A percentile compares a stretch with the other conserved stretches of the same genome.
phyloP scores from a whole-genome alignment of 2,113 vertebrate genomes.

The Epinephelus moara region DNA sequence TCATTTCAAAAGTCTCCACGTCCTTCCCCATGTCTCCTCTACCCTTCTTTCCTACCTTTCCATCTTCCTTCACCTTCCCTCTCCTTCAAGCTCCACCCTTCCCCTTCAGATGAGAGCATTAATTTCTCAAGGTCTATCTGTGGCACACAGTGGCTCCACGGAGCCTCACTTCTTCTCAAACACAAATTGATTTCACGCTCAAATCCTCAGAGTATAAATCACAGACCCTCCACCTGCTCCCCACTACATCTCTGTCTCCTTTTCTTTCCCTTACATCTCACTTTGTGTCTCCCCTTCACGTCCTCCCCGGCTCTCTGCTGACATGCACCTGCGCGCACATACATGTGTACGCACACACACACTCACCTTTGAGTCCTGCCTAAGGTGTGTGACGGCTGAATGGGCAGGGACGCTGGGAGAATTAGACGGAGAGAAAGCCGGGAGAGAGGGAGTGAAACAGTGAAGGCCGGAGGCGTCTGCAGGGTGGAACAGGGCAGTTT shows the following conservation, averaged over 20 bases:
- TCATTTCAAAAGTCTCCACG: conserved; percentile 3
- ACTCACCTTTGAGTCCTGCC: conserved; percentile 1
- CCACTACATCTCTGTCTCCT: conserved; percentile 31
- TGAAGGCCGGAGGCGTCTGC: conserved; percentile 66
- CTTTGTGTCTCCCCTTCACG: conserved; percentile 1
- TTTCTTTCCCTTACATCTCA: conserved; percentile 34
- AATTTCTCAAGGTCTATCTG: conserved; percentile 65
- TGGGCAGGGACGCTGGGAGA: conserved; percentile 30
- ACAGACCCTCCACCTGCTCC: conserved; percentile 58
- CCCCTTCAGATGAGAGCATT: conserved; percentile 51
- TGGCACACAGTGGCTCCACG: conserved; percentile 45
- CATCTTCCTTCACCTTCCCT: conserved; percentile 20
- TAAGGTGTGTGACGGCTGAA: conserved; percentile 43
- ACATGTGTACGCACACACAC: conserved; percentile 20
- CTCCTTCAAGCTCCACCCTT: conserved; percentile 31
- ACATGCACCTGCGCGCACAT: conserved; percentile 16
- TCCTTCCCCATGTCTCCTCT: background rate
- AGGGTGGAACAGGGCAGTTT: conserved; percentile 65
- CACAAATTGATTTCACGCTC: conserved; percentile 74
- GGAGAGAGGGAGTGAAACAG: conserved; percentile 58
- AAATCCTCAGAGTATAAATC: conserved; percentile 64
- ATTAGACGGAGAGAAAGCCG: conserved; percentile 33
- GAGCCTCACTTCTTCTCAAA: conserved; percentile 62
- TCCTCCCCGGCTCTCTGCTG: conserved; percentile 3
- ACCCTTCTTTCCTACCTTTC: background rate